Evolutionary conservation across 2,113 vertebrate species (phyloP).

Genomic region (Hassar affinis): DNA sequence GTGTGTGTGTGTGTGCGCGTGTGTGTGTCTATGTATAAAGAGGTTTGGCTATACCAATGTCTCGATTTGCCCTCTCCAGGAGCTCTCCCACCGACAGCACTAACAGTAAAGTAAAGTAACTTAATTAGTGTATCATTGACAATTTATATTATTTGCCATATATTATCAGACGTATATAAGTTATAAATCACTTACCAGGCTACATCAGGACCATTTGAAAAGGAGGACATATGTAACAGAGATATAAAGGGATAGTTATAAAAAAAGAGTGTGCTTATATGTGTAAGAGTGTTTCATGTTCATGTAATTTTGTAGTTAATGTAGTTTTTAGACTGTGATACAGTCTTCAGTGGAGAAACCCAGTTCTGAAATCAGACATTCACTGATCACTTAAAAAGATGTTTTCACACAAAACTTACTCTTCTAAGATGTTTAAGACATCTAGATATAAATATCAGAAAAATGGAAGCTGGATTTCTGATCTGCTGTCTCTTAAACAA

Average conservation of each 20-base stretch:
- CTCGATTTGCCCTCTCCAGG: neutral
- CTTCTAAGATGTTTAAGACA: neutral
- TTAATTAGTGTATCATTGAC: neutral
- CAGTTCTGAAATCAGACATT: too few relatives aligned
- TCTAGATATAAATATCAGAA: neutral
- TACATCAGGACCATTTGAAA: neutral
- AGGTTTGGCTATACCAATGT: neutral
- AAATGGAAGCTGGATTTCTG: neutral
- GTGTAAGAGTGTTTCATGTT: neutral
- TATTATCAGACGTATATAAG: neutral
- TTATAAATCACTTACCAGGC: neutral
- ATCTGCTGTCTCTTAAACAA: neutral
- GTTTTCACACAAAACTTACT: neutral
- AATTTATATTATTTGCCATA: neutral
- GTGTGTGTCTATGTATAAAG: neutral
- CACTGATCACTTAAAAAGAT: neutral
- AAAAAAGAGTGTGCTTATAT: neutral
- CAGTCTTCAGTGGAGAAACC: too few relatives aligned
- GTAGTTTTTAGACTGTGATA: neutral
- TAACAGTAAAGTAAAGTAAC: neutral
- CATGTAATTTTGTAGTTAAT: neutral
- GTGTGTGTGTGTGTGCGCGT: too few relatives aligned
- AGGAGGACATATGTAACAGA: neutral
- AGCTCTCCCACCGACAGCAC: slow-evolving; percentile 16
- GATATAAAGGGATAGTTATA: neutral